phyloP scores from a whole-genome alignment of 2,888 invertebrate species.

The Sinotaia quadrata region DNA sequence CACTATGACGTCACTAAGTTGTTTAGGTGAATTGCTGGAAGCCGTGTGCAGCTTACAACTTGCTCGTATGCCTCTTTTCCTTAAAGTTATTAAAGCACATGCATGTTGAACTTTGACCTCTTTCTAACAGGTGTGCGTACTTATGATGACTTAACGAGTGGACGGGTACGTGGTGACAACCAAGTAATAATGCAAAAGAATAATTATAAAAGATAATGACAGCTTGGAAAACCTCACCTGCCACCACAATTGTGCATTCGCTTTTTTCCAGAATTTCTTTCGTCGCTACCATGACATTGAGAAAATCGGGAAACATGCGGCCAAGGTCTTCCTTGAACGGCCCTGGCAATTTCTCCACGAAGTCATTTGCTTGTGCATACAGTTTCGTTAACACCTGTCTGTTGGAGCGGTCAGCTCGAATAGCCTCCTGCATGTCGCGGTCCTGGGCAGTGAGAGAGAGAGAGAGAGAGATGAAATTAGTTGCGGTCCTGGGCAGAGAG shows the following conservation, averaged over 20 bases:
- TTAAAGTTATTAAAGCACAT: too few species aligned
- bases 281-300: slow-evolving; percentile 32
- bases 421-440: slow-evolving; percentile 21
- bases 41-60: too few species aligned
- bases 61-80: too few species aligned
- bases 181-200: too few species aligned
- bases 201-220: too few species aligned
- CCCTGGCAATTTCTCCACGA: slow-evolving; percentile 20
- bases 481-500: neutral
- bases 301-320: slow-evolving; percentile 34
- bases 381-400: slow-evolving; percentile 17
- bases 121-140: too few species aligned
- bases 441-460: neutral
- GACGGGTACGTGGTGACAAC: too few species aligned
- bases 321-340: slow-evolving; percentile 34
- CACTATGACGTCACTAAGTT: too few species aligned
- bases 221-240: slow-evolving; percentile 42
- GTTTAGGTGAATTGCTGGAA: too few species aligned
- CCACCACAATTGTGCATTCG: slow-evolving; percentile 52
- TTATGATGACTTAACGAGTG: too few species aligned
- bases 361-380: slow-evolving; percentile 11
- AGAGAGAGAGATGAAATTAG: neutral
- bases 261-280: slow-evolving; percentile 43
- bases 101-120: too few species aligned
- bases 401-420: slow-evolving; percentile 23